Conservation (phyloP, 2,888 invertebrate species). For the Xanthorhoe designata region DNA sequence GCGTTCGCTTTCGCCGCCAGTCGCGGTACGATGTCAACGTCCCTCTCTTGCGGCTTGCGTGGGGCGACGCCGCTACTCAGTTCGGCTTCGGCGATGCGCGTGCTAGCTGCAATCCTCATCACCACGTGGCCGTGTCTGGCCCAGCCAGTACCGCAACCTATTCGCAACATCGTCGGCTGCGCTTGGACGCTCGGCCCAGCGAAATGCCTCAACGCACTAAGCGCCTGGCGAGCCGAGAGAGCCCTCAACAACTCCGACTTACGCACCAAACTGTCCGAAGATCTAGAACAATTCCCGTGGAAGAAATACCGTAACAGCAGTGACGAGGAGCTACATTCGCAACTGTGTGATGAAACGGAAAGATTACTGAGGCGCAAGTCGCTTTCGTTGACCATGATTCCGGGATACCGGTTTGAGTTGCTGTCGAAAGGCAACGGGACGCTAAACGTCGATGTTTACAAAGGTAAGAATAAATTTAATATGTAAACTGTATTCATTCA, state of each 20-base stretch:
- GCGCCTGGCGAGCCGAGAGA: constrained; percentile 80
- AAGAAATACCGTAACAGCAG: constrained; percentile 67
- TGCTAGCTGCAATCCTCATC: constrained; percentile 71
- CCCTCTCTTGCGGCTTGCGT: constrained; percentile 58
- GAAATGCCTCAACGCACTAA: constrained; percentile 85
- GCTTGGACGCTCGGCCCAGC: constrained; percentile 68
- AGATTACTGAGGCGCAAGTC: constrained; percentile 79
- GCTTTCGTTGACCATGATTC: constrained; percentile 78
- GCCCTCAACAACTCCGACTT: constrained; percentile 52
- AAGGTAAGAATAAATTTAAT: constrained; percentile 61
- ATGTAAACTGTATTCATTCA: background rate
- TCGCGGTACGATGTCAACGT: constrained; percentile 45
- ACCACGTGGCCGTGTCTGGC: constrained; percentile 62
- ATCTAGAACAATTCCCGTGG: constrained; percentile 75
- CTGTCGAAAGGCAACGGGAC: constrained; percentile 82
- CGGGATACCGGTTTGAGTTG: constrained; percentile 81
- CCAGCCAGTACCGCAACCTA: constrained; percentile 52
- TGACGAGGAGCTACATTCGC: constrained; percentile 79
- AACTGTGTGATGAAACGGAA: constrained; percentile 79
- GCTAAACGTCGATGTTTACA: constrained; percentile 76
- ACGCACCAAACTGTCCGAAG: constrained; percentile 55
- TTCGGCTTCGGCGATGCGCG: constrained; percentile 76
- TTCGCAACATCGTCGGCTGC: constrained; percentile 59
- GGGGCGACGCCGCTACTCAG: constrained; percentile 60
- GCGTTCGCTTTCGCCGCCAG: constrained; percentile 54